Conservation (phyloP, 1,140 invertebrate species). For the Apis mellifera region DNA sequence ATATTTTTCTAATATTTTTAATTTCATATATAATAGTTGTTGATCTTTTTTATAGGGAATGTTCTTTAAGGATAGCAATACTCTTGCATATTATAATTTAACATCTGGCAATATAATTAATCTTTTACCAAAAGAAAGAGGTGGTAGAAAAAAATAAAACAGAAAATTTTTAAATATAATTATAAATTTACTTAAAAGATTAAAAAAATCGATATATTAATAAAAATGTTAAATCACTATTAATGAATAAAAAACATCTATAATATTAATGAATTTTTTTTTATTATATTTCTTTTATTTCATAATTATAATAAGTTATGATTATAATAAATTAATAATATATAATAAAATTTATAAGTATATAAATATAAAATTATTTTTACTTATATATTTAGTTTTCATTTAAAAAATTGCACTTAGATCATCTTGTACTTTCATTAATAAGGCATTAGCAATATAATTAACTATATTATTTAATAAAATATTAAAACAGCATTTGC, state of each 20-base stretch:
- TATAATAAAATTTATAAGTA: conserved; percentile 51
- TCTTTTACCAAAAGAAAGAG: conserved; percentile 97
- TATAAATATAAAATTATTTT: conserved; percentile 35
- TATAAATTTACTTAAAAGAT: background rate
- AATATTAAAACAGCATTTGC: background rate
- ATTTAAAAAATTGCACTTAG: conserved; percentile 27
- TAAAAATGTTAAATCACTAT: conserved; percentile 5
- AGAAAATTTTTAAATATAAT: background rate
- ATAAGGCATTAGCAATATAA: conserved; percentile 24
- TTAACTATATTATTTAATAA: conserved; percentile 7
- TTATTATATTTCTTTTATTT: background rate
- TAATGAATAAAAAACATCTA: conserved; percentile 24
- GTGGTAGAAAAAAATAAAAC: conserved; percentile 97
- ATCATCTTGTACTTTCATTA: conserved; percentile 26
- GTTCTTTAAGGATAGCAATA: conserved; percentile 98
- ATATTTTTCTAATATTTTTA: background rate
- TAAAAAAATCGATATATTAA: background rate
- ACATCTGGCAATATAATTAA: conserved; percentile 91
- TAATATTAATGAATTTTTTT: conserved; percentile 24
- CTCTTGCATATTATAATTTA: conserved; percentile 98
- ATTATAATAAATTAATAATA: conserved; percentile 39
- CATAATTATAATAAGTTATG: conserved; percentile 29
- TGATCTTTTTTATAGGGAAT: conserved; percentile 88
- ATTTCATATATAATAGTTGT: conserved; percentile 42
- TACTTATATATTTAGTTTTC: conserved; percentile 11